phyloP scores from a whole-genome alignment of 1,140 invertebrate species.

The Leptopilina clavipes region DNA sequence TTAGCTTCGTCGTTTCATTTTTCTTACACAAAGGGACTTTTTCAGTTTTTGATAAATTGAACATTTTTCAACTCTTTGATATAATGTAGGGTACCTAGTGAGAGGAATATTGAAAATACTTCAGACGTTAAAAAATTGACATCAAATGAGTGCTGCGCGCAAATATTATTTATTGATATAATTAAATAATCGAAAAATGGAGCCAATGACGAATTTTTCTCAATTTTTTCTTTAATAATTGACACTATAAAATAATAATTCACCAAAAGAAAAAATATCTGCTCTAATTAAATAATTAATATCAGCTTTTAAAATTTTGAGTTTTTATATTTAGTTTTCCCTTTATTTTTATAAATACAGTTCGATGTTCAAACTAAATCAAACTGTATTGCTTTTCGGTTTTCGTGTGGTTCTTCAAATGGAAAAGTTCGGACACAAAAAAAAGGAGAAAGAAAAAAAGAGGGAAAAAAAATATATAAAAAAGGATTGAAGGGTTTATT shows the following conservation, averaged over 20 bases:
- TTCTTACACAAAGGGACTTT: constrained; percentile 10
- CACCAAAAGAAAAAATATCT: no score
- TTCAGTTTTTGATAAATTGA: neutral
- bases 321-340: no score
- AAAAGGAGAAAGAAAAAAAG: neutral
- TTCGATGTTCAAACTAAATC: neutral
- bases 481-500: neutral
- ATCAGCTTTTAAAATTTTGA: no score
- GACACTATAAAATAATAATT: no score
- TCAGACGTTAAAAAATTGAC: neutral
- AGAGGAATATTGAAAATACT: neutral
- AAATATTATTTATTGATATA: no score
- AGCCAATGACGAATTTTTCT: no score
- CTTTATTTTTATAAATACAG: neutral
- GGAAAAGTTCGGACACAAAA: neutral
- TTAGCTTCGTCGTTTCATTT: neutral
- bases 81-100: neutral
- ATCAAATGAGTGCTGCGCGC: no score
- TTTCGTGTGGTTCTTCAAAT: constrained; percentile 10
- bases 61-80: constrained; percentile 4
- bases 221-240: no score
- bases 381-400: neutral
- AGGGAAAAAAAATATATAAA: no score
- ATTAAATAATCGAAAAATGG: no score
- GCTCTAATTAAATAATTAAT: no score